Conservation (phyloP, 2,113 vertebrate species). For the Verasper variegatus region DNA sequence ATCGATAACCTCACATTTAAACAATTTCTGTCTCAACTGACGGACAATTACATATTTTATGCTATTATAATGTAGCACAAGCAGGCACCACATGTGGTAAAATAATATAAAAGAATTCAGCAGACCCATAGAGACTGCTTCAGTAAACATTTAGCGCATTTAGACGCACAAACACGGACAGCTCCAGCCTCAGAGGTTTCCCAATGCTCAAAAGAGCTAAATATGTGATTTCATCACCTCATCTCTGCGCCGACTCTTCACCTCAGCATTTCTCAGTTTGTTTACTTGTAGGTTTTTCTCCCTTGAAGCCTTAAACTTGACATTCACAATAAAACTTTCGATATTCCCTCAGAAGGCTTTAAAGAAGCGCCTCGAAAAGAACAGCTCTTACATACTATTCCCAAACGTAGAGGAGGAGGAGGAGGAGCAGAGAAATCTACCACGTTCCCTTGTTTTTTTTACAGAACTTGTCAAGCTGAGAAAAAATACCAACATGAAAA, state of each 20-base stretch:
- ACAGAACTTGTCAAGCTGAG: neutral
- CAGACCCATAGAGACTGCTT: constrained; percentile 19
- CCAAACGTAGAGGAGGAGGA: neutral
- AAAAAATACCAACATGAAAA: neutral
- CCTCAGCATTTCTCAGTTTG: neutral
- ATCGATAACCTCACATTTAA: constrained; percentile 20
- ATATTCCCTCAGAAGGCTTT: neutral
- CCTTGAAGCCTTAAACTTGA: constrained; percentile 7
- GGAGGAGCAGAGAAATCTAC: neutral
- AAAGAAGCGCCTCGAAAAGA: constrained; percentile 6
- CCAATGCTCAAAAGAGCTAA: constrained; percentile 30
- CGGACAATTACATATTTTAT: constrained; percentile 23
- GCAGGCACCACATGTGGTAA: constrained; percentile 52
- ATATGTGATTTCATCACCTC: constrained; percentile 28
- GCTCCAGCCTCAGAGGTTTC: constrained; percentile 22
- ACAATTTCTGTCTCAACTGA: constrained; percentile 1
- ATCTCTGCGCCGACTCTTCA: neutral
- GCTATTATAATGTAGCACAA: constrained; percentile 31
- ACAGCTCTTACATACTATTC: neutral
- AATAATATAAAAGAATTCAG: neutral
- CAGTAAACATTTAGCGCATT: constrained; percentile 44
- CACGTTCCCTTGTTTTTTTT: neutral
- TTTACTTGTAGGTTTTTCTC: neutral
- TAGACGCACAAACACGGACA: constrained; percentile 6
- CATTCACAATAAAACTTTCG: neutral